Conservation (phyloP, 2,888 invertebrate genomes). For the Idaea straminata region DNA sequence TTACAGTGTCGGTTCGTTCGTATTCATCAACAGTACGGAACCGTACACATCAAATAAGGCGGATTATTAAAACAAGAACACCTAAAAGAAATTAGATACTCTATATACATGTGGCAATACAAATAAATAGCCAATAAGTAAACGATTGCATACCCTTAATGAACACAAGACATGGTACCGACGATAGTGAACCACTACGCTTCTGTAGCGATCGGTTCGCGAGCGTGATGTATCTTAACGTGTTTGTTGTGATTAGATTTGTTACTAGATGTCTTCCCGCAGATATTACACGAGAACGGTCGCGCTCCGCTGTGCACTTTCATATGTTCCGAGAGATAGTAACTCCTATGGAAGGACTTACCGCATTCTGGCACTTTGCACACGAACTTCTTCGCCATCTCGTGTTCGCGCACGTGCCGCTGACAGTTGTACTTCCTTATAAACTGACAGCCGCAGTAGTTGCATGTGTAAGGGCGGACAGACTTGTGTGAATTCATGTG, state of each 20-base stretch:
- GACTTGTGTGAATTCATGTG: conserved; percentile 93
- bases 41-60: background rate
- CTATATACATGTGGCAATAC: background rate
- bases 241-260: conserved; percentile 96
- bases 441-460: conserved; percentile 93
- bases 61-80: background rate
- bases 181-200: conserved; percentile 66
- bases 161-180: background rate
- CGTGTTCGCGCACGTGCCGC: conserved; percentile 90
- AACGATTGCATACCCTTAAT: background rate
- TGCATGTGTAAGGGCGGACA: conserved; percentile 91
- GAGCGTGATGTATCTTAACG: conserved; percentile 92
- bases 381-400: conserved; percentile 87
- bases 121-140: background rate
- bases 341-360: conserved; percentile 91
- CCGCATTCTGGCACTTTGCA: conserved; percentile 87
- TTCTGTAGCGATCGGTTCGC: conserved; percentile 92
- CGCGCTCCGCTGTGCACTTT: conserved; percentile 90
- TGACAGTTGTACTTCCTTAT: conserved; percentile 93
- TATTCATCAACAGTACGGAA: conserved; percentile 11
- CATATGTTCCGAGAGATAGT: conserved; percentile 93
- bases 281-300: conserved; percentile 92
- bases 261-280: conserved; percentile 93
- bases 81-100: background rate
- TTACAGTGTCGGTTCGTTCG: conserved; percentile 44